phyloP scores from a whole-genome alignment of 2,888 invertebrate species.

The Augiades crinisus region DNA sequence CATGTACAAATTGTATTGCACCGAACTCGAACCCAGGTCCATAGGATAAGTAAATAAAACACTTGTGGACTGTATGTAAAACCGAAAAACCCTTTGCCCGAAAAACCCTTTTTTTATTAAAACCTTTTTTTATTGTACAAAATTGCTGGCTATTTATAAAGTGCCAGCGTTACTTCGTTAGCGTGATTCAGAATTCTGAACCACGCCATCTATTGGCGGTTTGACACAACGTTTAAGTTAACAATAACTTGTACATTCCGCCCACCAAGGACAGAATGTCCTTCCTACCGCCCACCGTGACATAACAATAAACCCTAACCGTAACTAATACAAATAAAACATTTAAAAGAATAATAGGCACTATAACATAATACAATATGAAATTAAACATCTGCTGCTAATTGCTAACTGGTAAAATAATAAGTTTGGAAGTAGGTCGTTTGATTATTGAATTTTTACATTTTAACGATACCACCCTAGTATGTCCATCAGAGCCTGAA shows the following conservation, averaged over 20 bases:
- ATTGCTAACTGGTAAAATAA: conserved; percentile 6
- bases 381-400: background rate
- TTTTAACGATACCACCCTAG: conserved; percentile 30
- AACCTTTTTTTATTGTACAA: background rate
- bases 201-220: background rate
- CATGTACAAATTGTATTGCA: conserved; percentile 51
- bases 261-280: conserved; percentile 22
- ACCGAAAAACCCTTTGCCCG: too few species aligned
- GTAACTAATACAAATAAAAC: background rate
- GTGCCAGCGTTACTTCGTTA: background rate
- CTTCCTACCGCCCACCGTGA: conserved; percentile 16
- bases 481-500: conserved; percentile 31
- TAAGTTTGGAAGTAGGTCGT: conserved; percentile 14
- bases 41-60: background rate
- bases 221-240: background rate
- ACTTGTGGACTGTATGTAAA: background rate
- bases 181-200: background rate
- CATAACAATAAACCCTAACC: background rate
- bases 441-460: conserved; percentile 8
- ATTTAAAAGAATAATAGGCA: background rate
- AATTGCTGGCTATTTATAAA: background rate
- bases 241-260: conserved; percentile 18
- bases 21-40: too few species aligned
- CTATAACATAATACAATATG: background rate
- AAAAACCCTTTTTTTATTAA: too few species aligned